Base-by-base conservation (phyloP, 2,113 vertebrate species). In the Sinocyclocheilus anshuiensis region DNA sequence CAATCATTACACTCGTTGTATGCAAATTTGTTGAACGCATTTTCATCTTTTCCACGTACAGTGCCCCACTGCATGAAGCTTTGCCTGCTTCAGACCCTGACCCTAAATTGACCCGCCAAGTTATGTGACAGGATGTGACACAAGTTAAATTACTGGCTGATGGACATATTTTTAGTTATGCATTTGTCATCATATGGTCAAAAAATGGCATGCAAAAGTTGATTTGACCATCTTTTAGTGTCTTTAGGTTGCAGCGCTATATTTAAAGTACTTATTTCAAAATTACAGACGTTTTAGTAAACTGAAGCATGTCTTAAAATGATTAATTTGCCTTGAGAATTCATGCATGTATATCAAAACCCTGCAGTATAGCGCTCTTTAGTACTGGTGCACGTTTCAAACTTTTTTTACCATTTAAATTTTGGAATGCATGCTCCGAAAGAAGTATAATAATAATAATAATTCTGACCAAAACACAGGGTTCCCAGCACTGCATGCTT, bases 381-480 rank as follows among this genome's bases (percentile, higher is more conserved):
- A 10, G 1, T 39, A 39, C 69, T 36, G 10, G 71, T 74, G 71
- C 71, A 18, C 6, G 10, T 13, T 74, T 74, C 10, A 74, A 0
- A n/a, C 36, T 74, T 42, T 42, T 42, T 74, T 8, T 22, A 3
- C 18, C 4, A 22, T 72, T 42, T 39, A 4, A 20, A 72, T 39
- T 72, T 22, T 22, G 69, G 10, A 42, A 72, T 42, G 36, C 5
- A 20, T 39, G 10, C 69, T 72, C 36, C 1, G 36, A 74, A 42
- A 36, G 5, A 15, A 48, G 22, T 24, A 24, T 45, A 48, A 76
- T 76, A 75, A 75, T 76, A 75, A 75, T 75, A 76, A 76, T 48
- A 16, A 50, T 76, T 50, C n/a, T 8, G n/a, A 22, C 26, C 55
- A 33, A 77, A 77, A 33, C 76, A 77, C 48, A 18, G 7, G 76